Conservation (phyloP, 1,140 invertebrate genomes). For the Pseudomyrmex flavicornis region DNA sequence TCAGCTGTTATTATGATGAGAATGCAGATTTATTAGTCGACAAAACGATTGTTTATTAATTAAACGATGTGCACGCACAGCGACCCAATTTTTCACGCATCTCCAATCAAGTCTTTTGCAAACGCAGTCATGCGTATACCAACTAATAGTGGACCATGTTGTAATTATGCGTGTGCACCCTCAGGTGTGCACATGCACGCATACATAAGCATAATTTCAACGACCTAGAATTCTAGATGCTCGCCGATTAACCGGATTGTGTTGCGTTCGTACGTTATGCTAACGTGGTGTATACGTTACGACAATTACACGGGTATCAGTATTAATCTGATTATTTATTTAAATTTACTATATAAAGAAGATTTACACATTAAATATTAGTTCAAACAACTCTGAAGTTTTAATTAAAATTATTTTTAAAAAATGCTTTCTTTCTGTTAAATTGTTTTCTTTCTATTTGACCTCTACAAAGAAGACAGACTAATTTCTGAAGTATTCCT, state of each 20-base stretch:
- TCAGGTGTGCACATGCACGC: conserved; percentile 16
- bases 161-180: conserved; percentile 15
- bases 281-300: conserved; percentile 24
- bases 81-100: conserved; percentile 54
- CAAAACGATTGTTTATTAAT: conserved; percentile 55
- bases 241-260: conserved; percentile 46
- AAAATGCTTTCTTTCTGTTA: background rate
- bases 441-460: background rate
- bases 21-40: conserved; percentile 42
- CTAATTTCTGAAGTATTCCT: background rate
- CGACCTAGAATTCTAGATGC: conserved; percentile 45
- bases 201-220: conserved; percentile 60
- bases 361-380: too few relatives aligned
- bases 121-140: background rate
- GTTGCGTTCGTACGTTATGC: conserved; percentile 57
- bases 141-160: conserved; percentile 18
- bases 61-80: conserved; percentile 21
- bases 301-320: background rate
- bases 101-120: background rate
- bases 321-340: too few relatives aligned
- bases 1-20: conserved; percentile 46
- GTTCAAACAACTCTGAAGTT: background rate
- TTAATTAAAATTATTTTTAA: background rate
- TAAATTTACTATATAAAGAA: too few relatives aligned
- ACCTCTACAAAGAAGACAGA: background rate